Conservation (phyloP, 2,888 invertebrate species). For the Enchytraeus crypticus region DNA sequence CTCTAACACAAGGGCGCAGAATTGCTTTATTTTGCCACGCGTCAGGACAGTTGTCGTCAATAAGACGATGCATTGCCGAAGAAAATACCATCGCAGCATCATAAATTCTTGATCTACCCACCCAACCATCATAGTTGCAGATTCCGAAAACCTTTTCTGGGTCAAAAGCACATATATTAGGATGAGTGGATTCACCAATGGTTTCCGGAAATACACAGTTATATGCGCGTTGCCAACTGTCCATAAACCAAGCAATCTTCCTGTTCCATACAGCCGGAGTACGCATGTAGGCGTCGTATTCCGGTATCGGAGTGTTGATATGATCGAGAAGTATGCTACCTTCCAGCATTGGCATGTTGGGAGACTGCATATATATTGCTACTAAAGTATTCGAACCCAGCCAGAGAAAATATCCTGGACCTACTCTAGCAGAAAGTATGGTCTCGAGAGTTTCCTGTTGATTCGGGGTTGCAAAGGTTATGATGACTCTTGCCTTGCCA, state of each 20-base stretch:
- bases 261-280: not conserved
- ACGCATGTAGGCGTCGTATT: not conserved
- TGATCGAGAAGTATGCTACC: slow-evolving; percentile 3
- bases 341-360: slow-evolving; percentile 11
- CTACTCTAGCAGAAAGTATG: not conserved
- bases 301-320: not conserved
- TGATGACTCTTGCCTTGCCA: slow-evolving; percentile 8
- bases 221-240: not conserved
- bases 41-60: slow-evolving; percentile 28
- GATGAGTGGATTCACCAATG: no score
- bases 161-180: not conserved
- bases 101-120: slow-evolving; percentile 16
- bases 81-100: slow-evolving; percentile 34
- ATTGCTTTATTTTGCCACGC: slow-evolving; percentile 12
- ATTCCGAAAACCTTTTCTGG: not conserved
- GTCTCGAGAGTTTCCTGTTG: not conserved
- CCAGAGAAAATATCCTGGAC: slow-evolving; percentile 3
- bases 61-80: slow-evolving; percentile 29
- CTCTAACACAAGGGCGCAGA: slow-evolving; percentile 24
- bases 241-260: slow-evolving; percentile 6
- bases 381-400: not conserved
- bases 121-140: not conserved
- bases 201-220: not conserved
- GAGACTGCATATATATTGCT: no score
- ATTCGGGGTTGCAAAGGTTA: slow-evolving; percentile 1